These are phyloP conservation scores for Ryuthela nishihirai DNA, from an alignment of 2,888 invertebrate genomes.

Conservation along the genomic window DNA sequence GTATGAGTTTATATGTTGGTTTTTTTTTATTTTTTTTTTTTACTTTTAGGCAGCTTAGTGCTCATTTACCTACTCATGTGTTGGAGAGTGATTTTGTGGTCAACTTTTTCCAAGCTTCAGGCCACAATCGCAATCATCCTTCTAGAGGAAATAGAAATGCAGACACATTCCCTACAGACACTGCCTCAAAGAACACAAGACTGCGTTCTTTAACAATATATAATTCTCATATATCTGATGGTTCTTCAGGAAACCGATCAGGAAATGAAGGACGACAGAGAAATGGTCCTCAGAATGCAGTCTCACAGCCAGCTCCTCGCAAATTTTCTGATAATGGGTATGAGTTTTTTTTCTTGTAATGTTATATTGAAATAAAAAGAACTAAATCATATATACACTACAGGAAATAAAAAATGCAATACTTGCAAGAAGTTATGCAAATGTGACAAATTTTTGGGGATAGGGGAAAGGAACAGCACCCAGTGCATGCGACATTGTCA, in stretches of 20 bases:
- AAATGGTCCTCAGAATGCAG: background rate
- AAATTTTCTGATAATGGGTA: slow-evolving; percentile 23
- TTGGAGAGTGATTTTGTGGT: slow-evolving; percentile 27
- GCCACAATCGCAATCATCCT: slow-evolving; percentile 11
- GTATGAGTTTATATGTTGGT: background rate
- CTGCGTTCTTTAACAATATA: slow-evolving; percentile 32
- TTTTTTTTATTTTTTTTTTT: background rate
- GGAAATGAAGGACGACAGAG: slow-evolving; percentile 7
- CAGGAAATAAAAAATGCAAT: too few species aligned
- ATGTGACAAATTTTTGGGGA: too few species aligned
- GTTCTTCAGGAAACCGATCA: slow-evolving; percentile 21
- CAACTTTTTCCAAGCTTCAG: slow-evolving; percentile 28
- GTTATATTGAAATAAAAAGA: too few species aligned
- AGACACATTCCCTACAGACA: slow-evolving; percentile 11
- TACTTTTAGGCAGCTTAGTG: slow-evolving; percentile 25
- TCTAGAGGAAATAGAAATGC: slow-evolving; percentile 3
- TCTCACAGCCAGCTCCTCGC: too few species aligned
- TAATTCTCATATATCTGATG: slow-evolving; percentile 29
- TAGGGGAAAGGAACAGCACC: too few species aligned
- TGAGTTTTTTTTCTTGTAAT: background rate
- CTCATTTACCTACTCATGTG: slow-evolving; percentile 20
- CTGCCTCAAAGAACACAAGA: slow-evolving; percentile 17
- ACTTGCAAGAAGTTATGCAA: too few species aligned
- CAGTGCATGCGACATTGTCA: too few species aligned
- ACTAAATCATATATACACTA: too few species aligned